Base-by-base conservation (phyloP, 2,797 vertebrate species). In the Todus mexicanus region DNA sequence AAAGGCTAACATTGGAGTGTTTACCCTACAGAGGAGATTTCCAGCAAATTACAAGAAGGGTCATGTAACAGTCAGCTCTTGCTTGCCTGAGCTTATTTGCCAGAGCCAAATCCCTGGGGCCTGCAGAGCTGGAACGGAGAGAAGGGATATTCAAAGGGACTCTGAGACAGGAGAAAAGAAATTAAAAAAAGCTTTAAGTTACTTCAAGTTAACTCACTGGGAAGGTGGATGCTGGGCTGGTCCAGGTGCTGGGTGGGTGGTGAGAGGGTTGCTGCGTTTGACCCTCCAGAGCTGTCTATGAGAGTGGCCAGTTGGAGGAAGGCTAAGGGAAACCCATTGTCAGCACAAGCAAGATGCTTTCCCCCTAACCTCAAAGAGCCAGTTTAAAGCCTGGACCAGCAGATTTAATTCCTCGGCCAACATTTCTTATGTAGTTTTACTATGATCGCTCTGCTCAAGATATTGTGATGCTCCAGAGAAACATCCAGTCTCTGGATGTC, bases 41-140 rank as follows among this genome's bases (percentile, higher is more conserved):
- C 95, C 95, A 96, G 95, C 85, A 96, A 94, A 95, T 95, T 88
- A 92, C 95, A 96, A 89, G 95, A 91, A 96, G 90, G 96, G 95
- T 97, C 96, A 97, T 91, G 84, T 94, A 96, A 94, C 94, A 95
- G 96, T 96, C 96, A 95, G 94, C 94, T 96, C 93, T 89, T 38
- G 68, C 93, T 91, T 83, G 89, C 91, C 88, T 93, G 83, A 83
- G 95, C 80, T 86, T 70, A 70, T 95, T 84, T 95, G 93, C 87
- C 92, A 94, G 89, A 86, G 73, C 89, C 95, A 95, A 96, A 94
- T 93, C 96, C 93, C 94, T 87, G 66, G 92, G 94, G 92, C 70
- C 84, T 69, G 60, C 1, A 8, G 82, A 95, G 92, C 66, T 90
- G 79, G 92, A 89, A 76, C 92, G 70, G 72, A 81, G 72, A 79